Percentiles rank a stretch among this genome's conserved stretches.
Conservation (phyloP, 2,888 invertebrate species). For the Melanophora roralis region DNA sequence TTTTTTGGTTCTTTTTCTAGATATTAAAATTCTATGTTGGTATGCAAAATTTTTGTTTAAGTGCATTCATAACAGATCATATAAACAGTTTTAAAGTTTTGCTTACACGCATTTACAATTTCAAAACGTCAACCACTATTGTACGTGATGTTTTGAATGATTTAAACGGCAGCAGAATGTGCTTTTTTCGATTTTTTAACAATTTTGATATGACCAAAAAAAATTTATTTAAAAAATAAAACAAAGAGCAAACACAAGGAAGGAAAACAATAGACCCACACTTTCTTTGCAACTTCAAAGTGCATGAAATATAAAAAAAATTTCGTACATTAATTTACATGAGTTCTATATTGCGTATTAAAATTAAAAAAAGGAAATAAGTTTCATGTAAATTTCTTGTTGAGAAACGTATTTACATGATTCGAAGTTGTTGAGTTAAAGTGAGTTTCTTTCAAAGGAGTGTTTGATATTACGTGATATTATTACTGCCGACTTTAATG, state of each 20-base stretch:
- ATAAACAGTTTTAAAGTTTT: background rate
- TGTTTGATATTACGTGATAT: constrained; percentile 48
- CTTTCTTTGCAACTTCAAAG: constrained; percentile 48
- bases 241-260: constrained; percentile 1
- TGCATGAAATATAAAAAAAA: background rate
- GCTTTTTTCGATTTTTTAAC: constrained; percentile 28
- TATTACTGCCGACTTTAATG: constrained; percentile 40
- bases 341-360: constrained; percentile 26
- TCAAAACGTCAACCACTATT: constrained; percentile 31
- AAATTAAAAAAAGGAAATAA: constrained; percentile 50
- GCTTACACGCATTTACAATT: constrained; percentile 42
- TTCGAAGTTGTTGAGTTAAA: constrained; percentile 41
- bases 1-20: background rate
- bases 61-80: background rate
- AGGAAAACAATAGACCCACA: constrained; percentile 57
- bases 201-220: constrained; percentile 1
- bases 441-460: constrained; percentile 41
- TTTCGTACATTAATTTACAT: background rate
- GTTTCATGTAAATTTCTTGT: constrained; percentile 42
- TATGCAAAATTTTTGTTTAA: background rate
- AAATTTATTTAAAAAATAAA: background rate
- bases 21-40: no score
- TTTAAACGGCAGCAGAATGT: background rate
- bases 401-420: constrained; percentile 5
- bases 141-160: constrained; percentile 56